Base-by-base conservation (phyloP, 2,888 invertebrate species). In the Chironomus riparius region DNA sequence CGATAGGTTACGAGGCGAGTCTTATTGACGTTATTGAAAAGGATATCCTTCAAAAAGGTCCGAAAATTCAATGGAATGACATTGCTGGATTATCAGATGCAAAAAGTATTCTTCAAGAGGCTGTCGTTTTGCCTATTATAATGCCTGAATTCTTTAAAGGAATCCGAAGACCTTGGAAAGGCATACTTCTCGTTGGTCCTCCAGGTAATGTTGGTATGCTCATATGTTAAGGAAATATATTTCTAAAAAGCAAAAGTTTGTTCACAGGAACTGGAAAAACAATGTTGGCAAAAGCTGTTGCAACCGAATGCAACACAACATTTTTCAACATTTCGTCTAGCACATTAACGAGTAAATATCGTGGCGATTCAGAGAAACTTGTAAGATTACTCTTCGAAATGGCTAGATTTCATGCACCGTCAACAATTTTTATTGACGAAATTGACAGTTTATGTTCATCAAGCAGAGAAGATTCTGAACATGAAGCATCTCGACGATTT, bases 111-210 rank as follows among this genome's bases (percentile, higher is more conserved):
- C 82, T 90, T 56, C 92, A 95, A 81, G 95, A 95, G 82, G 94
- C 95, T 2, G 92, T 95, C 79, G 94, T 95, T 0, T 83, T 95
- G 78, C 95, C 95, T 0, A 87, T 93, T 47, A 89, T 93, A 77
- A 92, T 95, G 88, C 95, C 95, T 0, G 93, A 94, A 80, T 94
- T 93, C 84, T 95, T 95, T 82, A 93, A 91, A 86, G 93, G 92
- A 47, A 93, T 94, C 77, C 87, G 94, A 47, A 85, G 93, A 78
- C 94, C 94, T 0, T 94, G 93, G 94, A 91, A 90, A 83, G 92
- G 90, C 4, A 88, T 90, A 0, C 81, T 90, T 47, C 86, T 90
- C 82, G 89, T 90, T 0, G 90, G 90, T 0, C 90, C 86, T 4
- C 70, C 76, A 10, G 76, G 74, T 38, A 10, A 28, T 28, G 1